Percentiles rank a stretch among this genome's conserved stretches.
Conservation (phyloP, 2,113 vertebrate species). For the Erythrocebus patas region DNA sequence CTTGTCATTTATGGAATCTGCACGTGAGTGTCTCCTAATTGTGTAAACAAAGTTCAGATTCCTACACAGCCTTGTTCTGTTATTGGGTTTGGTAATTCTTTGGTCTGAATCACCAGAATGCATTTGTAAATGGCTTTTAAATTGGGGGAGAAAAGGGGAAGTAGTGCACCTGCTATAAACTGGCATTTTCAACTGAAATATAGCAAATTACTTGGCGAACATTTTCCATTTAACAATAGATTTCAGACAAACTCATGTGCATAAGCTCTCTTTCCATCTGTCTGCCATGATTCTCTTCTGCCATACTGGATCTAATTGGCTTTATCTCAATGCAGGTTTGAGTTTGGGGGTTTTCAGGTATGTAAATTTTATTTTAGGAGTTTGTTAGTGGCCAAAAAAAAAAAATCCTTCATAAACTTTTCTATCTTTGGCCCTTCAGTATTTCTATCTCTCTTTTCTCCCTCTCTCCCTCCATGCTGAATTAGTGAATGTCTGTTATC, state of each 20-base stretch:
- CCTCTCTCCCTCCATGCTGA: not conserved
- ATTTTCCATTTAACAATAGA: slow-evolving; percentile 23
- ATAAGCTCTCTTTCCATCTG: not conserved
- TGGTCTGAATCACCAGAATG: slow-evolving; percentile 70
- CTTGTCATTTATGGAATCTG: slow-evolving; percentile 86
- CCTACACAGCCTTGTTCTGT: slow-evolving; percentile 71
- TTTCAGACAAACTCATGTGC: slow-evolving; percentile 13
- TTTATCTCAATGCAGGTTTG: not conserved
- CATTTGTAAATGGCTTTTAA: slow-evolving; percentile 62
- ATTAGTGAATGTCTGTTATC: not conserved
- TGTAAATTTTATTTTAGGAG: slow-evolving; percentile 5
- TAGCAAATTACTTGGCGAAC: slow-evolving; percentile 48
- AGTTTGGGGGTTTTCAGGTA: slow-evolving; percentile 14
- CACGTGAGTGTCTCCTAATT: slow-evolving; percentile 86
- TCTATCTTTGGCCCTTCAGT: slow-evolving; percentile 40
- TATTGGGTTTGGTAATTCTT: slow-evolving; percentile 73
- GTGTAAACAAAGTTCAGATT: slow-evolving; percentile 88
- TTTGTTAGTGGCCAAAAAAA: not conserved
- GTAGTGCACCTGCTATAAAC: slow-evolving; percentile 58
- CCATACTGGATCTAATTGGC: not conserved
- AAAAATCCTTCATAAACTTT: not conserved
- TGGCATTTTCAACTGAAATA: slow-evolving; percentile 46
- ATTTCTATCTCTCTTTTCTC: slow-evolving; percentile 47
- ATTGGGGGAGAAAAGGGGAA: slow-evolving; percentile 28
- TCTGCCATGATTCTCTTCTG: not conserved